Evolutionary conservation across 2,888 invertebrate genomes (phyloP), one percentile per base, ranked within the genome.

Genomic region (Chaitophorus viminalis): DNA sequence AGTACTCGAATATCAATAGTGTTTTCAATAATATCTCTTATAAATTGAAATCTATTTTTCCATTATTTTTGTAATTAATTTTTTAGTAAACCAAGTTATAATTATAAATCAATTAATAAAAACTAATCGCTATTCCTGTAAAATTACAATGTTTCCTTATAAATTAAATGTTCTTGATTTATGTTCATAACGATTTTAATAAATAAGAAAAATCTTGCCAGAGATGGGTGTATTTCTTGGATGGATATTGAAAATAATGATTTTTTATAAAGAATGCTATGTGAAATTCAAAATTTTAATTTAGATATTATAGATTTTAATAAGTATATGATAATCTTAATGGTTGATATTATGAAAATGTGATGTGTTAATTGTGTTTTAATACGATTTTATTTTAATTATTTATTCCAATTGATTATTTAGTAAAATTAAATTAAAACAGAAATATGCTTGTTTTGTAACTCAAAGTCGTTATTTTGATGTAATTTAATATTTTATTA

Each of bases 51-150:
- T 31, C 76, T 21, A 11, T 11, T 31, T 31, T 21, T 54, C 5
- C 18, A 46, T 14, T 46, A 46, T 77, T 77, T 54, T 8, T 21
- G 21, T 31, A 25, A 31, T 31, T 31, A 21, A 46, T 54, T 31
- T 77, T 54, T 21, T 77, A 54, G 21, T 31, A 31, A 46, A 31
- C 29, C 31, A 31, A 52, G 52, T 11, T 25, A 31, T 77, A 33
- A 77, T 77, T 77, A n/a, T n/a, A n/a, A n/a, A n/a, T n/a, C n/a
- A 54, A 77, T 77, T 77, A 17, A 54, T 77, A 3, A 60, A 52
- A 77, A 77, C 21, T 25, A 77, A 77, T 11, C 31, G 54, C 1
- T 52, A 77, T 31, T 29, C n/a, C 25, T n/a, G n/a, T 21, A 4
- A 25, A 60, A 60, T 60, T 21, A 60, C 11, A 60, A n/a, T n/a